Evolutionary conservation across 2,888 invertebrate species (phyloP).

Genomic region (Neoaliturus tenellus): DNA sequence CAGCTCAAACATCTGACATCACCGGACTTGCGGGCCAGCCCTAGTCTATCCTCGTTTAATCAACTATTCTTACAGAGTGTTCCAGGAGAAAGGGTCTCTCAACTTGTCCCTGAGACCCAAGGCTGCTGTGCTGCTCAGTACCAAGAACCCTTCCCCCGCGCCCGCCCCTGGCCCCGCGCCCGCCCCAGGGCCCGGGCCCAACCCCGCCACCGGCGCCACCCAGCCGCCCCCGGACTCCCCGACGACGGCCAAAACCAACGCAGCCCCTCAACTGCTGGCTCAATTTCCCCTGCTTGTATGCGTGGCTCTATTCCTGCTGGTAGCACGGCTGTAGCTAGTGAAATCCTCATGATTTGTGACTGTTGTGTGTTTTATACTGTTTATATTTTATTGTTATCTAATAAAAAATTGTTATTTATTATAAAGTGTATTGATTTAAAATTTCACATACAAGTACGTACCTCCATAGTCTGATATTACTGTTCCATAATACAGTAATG

Average conservation of each 20-base stretch:
- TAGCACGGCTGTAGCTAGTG: not conserved
- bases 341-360: too few relatives aligned
- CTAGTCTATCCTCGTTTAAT: too few relatives aligned
- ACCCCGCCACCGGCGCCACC: not conserved
- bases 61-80: not conserved
- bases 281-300: not conserved
- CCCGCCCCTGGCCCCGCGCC: not conserved
- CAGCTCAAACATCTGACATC: too few relatives aligned
- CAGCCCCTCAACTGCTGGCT: not conserved
- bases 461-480: too few relatives aligned
- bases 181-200: not conserved
- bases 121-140: slow-evolving; percentile 56
- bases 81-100: not conserved
- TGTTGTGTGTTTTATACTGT: too few relatives aligned
- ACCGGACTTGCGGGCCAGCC: too few relatives aligned
- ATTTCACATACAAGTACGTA: too few relatives aligned
- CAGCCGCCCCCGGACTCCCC: too few relatives aligned
- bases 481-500: too few relatives aligned
- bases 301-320: not conserved
- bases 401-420: too few relatives aligned
- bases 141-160: not conserved
- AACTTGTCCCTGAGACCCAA: slow-evolving; percentile 58
- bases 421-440: too few relatives aligned
- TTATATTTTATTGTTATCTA: too few relatives aligned
- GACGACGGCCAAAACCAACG: not conserved